Evolutionary conservation across 2,797 vertebrate genomes (phyloP).

Genomic region (Lemur catta): DNA sequence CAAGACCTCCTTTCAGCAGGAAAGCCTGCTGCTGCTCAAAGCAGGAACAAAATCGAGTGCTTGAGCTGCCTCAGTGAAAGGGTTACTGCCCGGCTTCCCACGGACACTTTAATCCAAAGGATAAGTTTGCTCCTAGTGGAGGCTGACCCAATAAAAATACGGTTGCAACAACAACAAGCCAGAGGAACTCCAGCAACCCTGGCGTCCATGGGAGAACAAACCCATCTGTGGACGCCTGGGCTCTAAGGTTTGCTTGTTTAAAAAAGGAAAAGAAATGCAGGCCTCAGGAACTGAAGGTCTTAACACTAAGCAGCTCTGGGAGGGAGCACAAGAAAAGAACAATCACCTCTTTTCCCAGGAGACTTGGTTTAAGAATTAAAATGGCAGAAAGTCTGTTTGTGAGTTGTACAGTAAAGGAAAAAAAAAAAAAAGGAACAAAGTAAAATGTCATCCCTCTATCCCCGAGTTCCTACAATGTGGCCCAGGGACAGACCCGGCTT

Average conservation of each 20-base stretch:
- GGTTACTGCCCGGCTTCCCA: background rate
- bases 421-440: background rate
- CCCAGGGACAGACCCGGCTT: background rate
- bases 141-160: background rate
- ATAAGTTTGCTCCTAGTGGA: background rate
- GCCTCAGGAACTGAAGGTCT: background rate
- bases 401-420: background rate
- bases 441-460: background rate
- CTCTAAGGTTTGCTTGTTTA: background rate
- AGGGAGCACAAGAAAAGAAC: too few relatives aligned
- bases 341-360: fast-evolving
- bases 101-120: background rate
- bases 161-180: background rate
- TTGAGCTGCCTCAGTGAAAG: fast-evolving
- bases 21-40: background rate
- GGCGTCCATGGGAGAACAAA: background rate
- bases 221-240: background rate
- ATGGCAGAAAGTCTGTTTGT: background rate
- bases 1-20: background rate
- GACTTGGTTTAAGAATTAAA: background rate
- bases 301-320: fast-evolving
- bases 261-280: background rate
- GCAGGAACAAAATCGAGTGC: background rate
- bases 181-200: background rate
- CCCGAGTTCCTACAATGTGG: fast-evolving